phyloP scores from a whole-genome alignment of 2,888 invertebrate genomes.

The Labia minor region DNA sequence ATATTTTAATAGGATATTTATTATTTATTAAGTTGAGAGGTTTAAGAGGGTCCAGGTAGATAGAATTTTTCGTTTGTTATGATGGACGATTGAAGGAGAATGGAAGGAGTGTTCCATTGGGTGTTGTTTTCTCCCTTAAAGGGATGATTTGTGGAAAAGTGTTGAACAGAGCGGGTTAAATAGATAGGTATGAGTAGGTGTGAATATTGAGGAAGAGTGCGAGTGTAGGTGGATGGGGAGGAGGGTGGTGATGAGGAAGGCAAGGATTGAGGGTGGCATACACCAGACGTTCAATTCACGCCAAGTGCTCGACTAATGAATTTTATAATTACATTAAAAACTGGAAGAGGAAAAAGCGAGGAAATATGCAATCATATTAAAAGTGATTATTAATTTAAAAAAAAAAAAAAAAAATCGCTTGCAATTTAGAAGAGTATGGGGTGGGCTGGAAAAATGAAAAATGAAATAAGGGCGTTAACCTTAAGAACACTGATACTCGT shows the following conservation, averaged over 20 bases:
- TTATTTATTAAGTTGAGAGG: background rate
- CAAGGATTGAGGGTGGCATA: background rate
- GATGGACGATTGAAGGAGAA: background rate
- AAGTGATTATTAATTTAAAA: conserved; percentile 2
- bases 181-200: background rate
- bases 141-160: background rate
- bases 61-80: background rate
- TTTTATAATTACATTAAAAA: conserved; percentile 2
- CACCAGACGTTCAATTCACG: background rate
- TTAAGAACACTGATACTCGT: too few species aligned
- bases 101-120: background rate
- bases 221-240: too few species aligned
- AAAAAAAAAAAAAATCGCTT: too few species aligned
- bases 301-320: conserved; percentile 13
- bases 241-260: background rate
- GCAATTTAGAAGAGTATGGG: background rate
- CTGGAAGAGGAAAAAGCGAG: background rate
- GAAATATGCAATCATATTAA: conserved; percentile 13
- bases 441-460: too few species aligned
- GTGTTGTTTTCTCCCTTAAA: background rate
- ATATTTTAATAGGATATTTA: conserved; percentile 4
- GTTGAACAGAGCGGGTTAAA: background rate
- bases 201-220: background rate
- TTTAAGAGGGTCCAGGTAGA: background rate
- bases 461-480: conserved; percentile 2